Evolutionary conservation across 2,888 invertebrate species (phyloP), one percentile per base, ranked within the genome.

Genomic region (Blastobasis adustella): DNA sequence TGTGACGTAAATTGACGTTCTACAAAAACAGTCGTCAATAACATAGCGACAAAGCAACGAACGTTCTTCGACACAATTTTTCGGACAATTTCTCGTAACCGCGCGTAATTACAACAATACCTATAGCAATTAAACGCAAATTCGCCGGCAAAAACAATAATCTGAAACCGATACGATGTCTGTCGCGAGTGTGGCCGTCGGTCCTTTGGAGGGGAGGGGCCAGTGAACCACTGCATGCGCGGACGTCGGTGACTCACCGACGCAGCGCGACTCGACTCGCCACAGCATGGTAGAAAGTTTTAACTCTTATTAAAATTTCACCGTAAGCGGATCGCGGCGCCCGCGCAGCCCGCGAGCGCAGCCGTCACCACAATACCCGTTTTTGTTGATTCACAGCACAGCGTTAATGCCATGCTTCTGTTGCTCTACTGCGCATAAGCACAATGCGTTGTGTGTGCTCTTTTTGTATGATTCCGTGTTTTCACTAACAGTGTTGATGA

Each of bases 231-330:
- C 23, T 23, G 23, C 23, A 23, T 23, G 23, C 23, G 23, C 23
- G 23, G 23, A 23, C 23, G 23, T 23, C 23, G 46, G 51, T 63
- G 66, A 65, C 56, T 67, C 68, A 67, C 45, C 53, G 57, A 50
- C 43, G 10, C 50, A 50, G 53, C 46, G 41, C 52, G 50, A 44
- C 41, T 43, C 53, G 47, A 39, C 50, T 51, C 51, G 45, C 59
- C 58, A 61, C 66, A 62, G 63, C 73, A 63, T 65, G 64, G 76
- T 83, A 82, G 84, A 84, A 84, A 84, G 85, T 84, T 79, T 66
- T 57, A 74, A 76, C 68, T 23, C 23, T 81, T 83, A 82, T 83
- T 82, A 83, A 83, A 83, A 82, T 83, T 84, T 83, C 82, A 83
- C 84, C 83, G 84, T 81, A 81, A 83, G 76, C 73, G 71, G 70